Evolutionary conservation across 2,797 vertebrate species (phyloP).

Genomic region (Discoglossus pictus): DNA sequence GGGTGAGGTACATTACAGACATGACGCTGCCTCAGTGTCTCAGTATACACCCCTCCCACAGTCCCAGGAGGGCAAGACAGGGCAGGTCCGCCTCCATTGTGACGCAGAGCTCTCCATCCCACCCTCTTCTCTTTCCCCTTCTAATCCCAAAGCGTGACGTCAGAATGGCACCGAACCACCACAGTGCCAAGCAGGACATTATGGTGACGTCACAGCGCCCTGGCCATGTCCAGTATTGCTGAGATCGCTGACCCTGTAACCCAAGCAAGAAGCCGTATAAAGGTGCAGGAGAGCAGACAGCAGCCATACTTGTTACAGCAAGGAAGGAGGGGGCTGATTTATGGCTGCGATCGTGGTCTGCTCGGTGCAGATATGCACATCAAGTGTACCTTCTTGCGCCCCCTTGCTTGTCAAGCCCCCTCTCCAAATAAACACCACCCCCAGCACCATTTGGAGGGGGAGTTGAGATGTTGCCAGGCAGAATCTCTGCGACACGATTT

Average conservation of each 20-base stretch:
- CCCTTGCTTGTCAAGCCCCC: conserved; percentile 26
- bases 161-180: not conserved
- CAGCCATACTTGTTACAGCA: conserved; percentile 31
- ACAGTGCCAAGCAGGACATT: not conserved
- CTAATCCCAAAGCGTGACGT: conserved; percentile 13
- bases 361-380: conserved; percentile 24
- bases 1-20: not conserved
- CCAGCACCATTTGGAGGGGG: conserved; percentile 29
- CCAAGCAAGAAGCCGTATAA: not conserved
- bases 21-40: not conserved
- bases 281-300: conserved; percentile 23
- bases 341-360: conserved; percentile 24
- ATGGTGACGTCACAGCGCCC: conserved; percentile 32
- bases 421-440: conserved; percentile 39
- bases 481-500: conserved; percentile 48
- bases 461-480: conserved; percentile 49
- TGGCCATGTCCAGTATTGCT: not conserved
- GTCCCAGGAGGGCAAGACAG: not conserved
- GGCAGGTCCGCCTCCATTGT: not conserved
- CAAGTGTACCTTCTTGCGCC: conserved; percentile 20
- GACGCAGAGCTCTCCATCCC: not conserved
- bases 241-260: conserved; percentile 28
- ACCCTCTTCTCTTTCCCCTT: too few species aligned
- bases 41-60: not conserved
- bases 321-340: conserved; percentile 29